phyloP scores from a whole-genome alignment of 1,140 invertebrate genomes.

The Teleogryllus occipitalis region DNA sequence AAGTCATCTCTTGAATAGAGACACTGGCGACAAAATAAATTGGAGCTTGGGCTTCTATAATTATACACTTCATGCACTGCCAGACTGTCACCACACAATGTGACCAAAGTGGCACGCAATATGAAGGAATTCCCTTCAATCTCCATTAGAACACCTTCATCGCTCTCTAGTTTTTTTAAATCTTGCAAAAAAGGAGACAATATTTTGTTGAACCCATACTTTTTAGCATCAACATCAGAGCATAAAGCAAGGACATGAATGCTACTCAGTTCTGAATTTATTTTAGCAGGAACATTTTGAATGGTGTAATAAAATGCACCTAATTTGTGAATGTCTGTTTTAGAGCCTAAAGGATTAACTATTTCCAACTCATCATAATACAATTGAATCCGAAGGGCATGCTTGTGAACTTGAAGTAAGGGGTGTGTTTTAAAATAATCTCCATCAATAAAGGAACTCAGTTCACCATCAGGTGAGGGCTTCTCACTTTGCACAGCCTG shows the following conservation, averaged over 20 bases:
- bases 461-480: too few relatives aligned
- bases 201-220: conserved; percentile 12
- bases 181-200: conserved; percentile 16
- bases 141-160: conserved; percentile 12
- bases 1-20: too few relatives aligned
- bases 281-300: conserved; percentile 19
- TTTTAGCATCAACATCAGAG: conserved; percentile 19
- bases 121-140: conserved; percentile 19
- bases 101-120: conserved; percentile 23
- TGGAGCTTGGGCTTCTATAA: conserved; percentile 24
- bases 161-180: conserved; percentile 1
- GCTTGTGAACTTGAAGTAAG: not conserved
- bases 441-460: conserved; percentile 13
- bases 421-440: not conserved
- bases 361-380: conserved; percentile 25
- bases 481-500: too few relatives aligned
- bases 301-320: conserved; percentile 23
- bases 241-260: conserved; percentile 22
- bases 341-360: conserved; percentile 24
- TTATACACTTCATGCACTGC: conserved; percentile 28
- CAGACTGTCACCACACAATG: conserved; percentile 27
- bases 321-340: conserved; percentile 24
- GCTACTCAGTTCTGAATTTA: conserved; percentile 18
- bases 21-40: conserved; percentile 27
- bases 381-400: conserved; percentile 14